phyloP scores from a whole-genome alignment of 2,113 vertebrate species.

The Periophthalmodon schlosseri region DNA sequence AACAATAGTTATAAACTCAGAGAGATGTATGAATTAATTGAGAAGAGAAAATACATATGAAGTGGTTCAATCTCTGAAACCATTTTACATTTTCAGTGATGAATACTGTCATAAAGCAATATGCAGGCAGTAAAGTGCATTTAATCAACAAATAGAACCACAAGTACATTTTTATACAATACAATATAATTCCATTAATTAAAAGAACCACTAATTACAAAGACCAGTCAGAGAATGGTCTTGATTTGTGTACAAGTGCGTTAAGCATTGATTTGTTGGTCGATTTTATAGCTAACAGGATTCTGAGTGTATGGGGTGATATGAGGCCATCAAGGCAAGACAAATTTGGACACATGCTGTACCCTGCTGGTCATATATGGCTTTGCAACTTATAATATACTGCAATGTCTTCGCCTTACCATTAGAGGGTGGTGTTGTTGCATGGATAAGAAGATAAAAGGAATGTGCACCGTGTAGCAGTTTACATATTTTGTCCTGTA shows the following conservation, averaged over 20 bases:
- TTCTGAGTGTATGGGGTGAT: slow-evolving; percentile 33
- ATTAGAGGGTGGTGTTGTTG: slow-evolving; percentile 43
- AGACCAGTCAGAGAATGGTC: not conserved
- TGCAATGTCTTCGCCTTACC: slow-evolving; percentile 29
- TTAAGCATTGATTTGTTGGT: slow-evolving; percentile 10
- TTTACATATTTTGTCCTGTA: not conserved
- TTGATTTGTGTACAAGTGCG: slow-evolving; percentile 18
- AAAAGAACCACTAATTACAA: not conserved
- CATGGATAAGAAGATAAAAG: not conserved
- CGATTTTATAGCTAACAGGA: slow-evolving; percentile 30
- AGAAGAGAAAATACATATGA: too few relatives aligned
- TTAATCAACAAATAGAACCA: not conserved
- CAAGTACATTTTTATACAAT: not conserved
- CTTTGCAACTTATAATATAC: slow-evolving; percentile 17
- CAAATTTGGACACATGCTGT: slow-evolving; percentile 44
- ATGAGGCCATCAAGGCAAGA: slow-evolving; percentile 25
- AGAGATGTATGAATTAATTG: too few relatives aligned
- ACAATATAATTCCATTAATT: not conserved
- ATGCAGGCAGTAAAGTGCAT: too few relatives aligned
- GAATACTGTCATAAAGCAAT: too few relatives aligned
- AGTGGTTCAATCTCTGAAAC: too few relatives aligned
- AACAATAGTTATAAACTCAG: not conserved
- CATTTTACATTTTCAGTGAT: too few relatives aligned
- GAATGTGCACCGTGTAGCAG: not conserved
- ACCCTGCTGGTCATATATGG: slow-evolving; percentile 47